Evolutionary conservation across 2,888 invertebrate genomes (phyloP).

Genomic region (Drosophila nigritarsus): DNA sequence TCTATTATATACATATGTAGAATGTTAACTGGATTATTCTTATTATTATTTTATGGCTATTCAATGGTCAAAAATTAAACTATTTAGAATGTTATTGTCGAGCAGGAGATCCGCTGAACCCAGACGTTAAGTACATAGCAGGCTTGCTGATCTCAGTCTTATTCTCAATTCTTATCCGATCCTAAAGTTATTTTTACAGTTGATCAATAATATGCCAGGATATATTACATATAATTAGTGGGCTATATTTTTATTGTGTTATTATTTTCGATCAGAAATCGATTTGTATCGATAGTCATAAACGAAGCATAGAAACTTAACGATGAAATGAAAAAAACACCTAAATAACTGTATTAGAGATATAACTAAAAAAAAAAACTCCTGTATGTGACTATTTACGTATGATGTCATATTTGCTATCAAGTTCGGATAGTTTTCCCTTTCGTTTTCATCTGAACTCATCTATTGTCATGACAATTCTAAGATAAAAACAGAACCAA

Average conservation of each 20-base stretch:
- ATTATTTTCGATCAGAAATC: too few species aligned
- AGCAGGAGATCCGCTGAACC: neutral
- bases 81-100: neutral
- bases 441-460: neutral
- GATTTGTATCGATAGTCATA: too few species aligned
- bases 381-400: neutral
- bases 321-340: too few species aligned
- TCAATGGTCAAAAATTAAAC: neutral
- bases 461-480: conserved; percentile 5
- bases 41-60: too few species aligned
- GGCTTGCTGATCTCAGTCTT: neutral
- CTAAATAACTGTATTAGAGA: neutral
- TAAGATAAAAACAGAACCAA: conserved; percentile 10
- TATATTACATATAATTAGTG: neutral
- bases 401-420: neutral
- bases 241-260: too few species aligned
- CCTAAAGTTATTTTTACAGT: neutral
- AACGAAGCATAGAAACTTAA: too few species aligned
- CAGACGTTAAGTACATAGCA: neutral
- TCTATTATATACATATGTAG: neutral
- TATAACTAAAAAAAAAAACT: neutral
- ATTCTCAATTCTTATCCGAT: neutral
- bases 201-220: neutral
- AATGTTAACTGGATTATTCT: neutral
- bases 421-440: neutral